phyloP scores from a whole-genome alignment of 1,140 invertebrate species.

The Leptoteleia sp. region DNA sequence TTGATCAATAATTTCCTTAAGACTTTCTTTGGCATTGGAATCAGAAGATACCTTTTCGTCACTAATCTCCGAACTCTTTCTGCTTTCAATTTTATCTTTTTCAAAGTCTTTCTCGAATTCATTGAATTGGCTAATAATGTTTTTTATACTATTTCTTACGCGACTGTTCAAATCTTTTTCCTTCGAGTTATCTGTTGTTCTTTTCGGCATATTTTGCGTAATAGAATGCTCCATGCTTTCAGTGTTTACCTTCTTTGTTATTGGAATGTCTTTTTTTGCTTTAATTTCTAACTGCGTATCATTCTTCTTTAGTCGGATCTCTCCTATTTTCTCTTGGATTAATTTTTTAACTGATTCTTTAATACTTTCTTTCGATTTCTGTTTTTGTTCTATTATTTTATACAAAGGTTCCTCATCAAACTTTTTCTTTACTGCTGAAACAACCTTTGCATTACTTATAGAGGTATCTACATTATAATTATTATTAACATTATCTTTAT shows the following conservation, averaged over 20 bases:
- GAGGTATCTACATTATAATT: conserved; percentile 41
- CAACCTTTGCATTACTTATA: conserved; percentile 26
- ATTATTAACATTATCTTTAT: conserved; percentile 4
- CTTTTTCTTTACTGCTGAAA: conserved; percentile 8
- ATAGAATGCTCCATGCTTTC: conserved; percentile 44
- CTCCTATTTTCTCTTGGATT: conserved; percentile 75
- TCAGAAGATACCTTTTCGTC: conserved; percentile 7
- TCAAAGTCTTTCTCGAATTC: conserved; percentile 77
- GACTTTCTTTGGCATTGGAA: conserved; percentile 72
- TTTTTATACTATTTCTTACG: conserved; percentile 77
- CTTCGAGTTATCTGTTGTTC: conserved; percentile 24
- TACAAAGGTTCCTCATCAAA: conserved; percentile 5
- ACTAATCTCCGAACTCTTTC: conserved; percentile 2
- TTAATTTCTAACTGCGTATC: conserved; percentile 58
- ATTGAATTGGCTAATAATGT: conserved; percentile 78
- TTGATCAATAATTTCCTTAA: conserved; percentile 77
- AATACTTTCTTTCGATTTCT: conserved; percentile 66
- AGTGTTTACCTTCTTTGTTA: conserved; percentile 33
- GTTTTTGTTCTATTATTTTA: conserved; percentile 21
- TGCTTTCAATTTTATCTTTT: conserved; percentile 66
- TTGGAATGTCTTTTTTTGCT: conserved; percentile 53
- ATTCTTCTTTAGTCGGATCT: conserved; percentile 67
- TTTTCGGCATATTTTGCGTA: conserved; percentile 55
- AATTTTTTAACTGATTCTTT: conserved; percentile 76
- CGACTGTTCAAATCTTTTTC: conserved; percentile 48